A percentile compares a stretch with the other conserved stretches of the same genome.
These are phyloP conservation scores for Drosophila cardini DNA, from an alignment of 1,140 invertebrate genomes.

Conservation along the genomic window DNA sequence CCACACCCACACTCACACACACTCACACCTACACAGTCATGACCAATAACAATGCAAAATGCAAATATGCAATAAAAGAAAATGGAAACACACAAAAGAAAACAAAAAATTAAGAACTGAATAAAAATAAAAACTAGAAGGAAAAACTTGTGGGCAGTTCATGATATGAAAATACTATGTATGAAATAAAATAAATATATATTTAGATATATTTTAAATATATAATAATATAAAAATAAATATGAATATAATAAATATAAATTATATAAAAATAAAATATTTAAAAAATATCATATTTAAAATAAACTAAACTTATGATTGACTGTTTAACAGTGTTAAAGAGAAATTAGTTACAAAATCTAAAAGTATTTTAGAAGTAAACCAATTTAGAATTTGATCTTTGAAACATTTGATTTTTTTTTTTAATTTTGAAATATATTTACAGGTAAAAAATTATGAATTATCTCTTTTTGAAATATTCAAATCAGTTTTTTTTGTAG, in stretches of 20 bases:
- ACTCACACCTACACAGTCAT: constrained; percentile 4
- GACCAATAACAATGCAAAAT: constrained; percentile 81
- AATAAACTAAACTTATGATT: no score
- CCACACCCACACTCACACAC: constrained; percentile 25
- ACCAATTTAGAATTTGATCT: no score
- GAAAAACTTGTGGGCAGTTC: neutral
- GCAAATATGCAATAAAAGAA: constrained; percentile 76
- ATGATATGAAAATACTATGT: constrained; percentile 9
- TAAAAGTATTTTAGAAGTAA: no score
- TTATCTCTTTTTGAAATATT: no score
- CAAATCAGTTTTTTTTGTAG: no score
- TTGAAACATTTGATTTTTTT: no score
- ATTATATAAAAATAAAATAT: no score
- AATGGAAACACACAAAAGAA: constrained; percentile 55
- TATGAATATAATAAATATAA: neutral
- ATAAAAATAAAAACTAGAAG: neutral
- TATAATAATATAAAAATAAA: neutral
- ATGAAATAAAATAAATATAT: neutral
- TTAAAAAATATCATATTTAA: no score
- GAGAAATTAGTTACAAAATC: no score
- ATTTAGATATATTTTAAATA: neutral
- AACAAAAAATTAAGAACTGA: constrained; percentile 7
- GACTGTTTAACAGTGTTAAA: no score
- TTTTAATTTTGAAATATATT: no score
- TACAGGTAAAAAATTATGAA: no score